Conservation (phyloP, 2,797 vertebrate genomes). For the Schizopygopsis pylzovi region DNA sequence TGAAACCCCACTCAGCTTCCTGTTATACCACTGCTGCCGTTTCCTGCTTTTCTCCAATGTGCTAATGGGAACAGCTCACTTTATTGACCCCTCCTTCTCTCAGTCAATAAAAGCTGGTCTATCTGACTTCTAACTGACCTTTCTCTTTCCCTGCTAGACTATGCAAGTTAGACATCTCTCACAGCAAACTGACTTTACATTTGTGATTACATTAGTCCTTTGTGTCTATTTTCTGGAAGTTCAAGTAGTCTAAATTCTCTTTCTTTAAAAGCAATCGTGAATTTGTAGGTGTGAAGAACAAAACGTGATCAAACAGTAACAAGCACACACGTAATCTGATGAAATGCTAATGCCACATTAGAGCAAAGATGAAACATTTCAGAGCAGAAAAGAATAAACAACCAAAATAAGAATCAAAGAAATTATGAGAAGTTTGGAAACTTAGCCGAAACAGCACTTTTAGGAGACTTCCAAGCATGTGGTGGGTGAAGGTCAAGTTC, state of each 20-base stretch:
- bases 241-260: background rate
- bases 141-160: background rate
- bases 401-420: background rate
- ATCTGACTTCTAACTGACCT: background rate
- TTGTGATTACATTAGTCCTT: too few relatives aligned
- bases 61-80: slow-evolving; percentile 53
- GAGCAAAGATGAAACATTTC: background rate
- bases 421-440: background rate
- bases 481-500: background rate
- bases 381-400: background rate
- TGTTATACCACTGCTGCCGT: slow-evolving; percentile 48
- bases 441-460: background rate
- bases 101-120: slow-evolving; percentile 14
- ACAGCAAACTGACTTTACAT: background rate
- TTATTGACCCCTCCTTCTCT: slow-evolving; percentile 62
- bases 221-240: background rate
- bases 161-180: background rate
- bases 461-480: background rate
- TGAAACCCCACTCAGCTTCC: slow-evolving; percentile 66
- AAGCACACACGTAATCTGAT: background rate
- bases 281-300: background rate
- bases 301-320: background rate
- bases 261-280: background rate
- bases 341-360: background rate
- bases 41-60: slow-evolving; percentile 55